phyloP scores from a whole-genome alignment of 2,797 vertebrate species.

The Monodelphis domestica region DNA sequence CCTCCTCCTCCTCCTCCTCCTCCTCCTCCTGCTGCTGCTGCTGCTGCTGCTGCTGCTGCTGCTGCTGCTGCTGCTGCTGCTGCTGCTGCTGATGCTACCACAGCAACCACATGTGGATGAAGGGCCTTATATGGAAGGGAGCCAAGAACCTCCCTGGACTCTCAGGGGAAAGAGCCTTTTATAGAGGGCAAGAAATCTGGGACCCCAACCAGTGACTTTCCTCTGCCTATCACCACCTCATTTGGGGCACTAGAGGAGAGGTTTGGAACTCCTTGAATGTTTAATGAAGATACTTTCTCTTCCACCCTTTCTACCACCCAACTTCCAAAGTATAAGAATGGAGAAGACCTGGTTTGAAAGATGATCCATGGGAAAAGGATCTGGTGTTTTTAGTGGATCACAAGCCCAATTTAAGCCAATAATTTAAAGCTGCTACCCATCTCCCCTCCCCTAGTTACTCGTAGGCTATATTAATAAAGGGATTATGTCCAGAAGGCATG shows the following conservation, averaged over 20 bases:
- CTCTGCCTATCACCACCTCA: not conserved
- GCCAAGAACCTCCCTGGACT: not conserved
- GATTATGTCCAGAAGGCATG: not conserved
- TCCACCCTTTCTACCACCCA: not conserved
- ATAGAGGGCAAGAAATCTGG: not conserved
- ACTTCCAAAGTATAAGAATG: not conserved
- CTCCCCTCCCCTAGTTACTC: not conserved
- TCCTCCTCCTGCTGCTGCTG: not conserved
- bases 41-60: too few relatives aligned
- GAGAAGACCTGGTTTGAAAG: not conserved
- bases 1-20: not conserved
- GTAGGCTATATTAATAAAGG: not conserved
- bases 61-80: too few relatives aligned
- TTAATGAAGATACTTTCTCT: not conserved
- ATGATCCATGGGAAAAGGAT: not conserved
- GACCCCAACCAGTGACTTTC: not conserved
- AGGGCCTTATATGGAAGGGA: not conserved
- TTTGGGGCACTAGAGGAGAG: not conserved
- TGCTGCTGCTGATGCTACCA: too few relatives aligned
- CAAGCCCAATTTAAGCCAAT: not conserved
- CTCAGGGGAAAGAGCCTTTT: not conserved
- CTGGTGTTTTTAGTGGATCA: not conserved
- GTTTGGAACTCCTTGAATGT: not conserved
- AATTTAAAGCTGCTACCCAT: not conserved
- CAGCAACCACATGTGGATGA: not conserved